These are phyloP conservation scores for Phacellophora camtschatica DNA, from an alignment of 30 jellyfish, hydroid and myxozoan genomes.

Conservation along the genomic window DNA sequence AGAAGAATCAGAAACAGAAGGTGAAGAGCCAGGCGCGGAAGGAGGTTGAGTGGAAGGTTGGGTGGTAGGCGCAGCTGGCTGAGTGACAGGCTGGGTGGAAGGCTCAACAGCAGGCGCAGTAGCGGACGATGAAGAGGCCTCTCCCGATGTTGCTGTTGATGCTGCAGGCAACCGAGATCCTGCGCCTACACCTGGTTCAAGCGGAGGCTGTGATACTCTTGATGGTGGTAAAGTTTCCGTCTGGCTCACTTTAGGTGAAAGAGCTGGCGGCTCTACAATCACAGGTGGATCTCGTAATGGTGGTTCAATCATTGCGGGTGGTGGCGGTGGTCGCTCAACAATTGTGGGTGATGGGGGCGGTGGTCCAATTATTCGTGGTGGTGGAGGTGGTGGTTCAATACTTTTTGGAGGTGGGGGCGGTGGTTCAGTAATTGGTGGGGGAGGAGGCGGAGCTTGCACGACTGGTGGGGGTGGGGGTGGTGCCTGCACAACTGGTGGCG, in stretches of 20 bases:
- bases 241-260: neutral
- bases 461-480: constrained; percentile 60
- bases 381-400: constrained; percentile 33
- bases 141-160: constrained; percentile 1
- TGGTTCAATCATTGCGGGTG: constrained; percentile 48
- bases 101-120: neutral
- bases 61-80: neutral
- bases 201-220: constrained; percentile 33
- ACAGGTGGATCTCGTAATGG: constrained; percentile 51
- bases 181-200: too few species aligned
- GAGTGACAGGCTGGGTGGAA: neutral
- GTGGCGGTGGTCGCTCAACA: constrained; percentile 58
- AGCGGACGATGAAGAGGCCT: neutral
- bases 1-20: neutral
- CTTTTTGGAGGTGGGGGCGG: constrained; percentile 54
- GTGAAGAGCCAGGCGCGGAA: neutral
- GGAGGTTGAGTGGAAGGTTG: neutral
- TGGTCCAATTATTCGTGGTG: neutral
- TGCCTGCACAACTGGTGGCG: constrained; percentile 44
- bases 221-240: neutral
- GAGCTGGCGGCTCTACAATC: constrained; percentile 9
- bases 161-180: constrained; percentile 13
- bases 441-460: constrained; percentile 64
- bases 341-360: constrained; percentile 46
- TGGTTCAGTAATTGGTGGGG: constrained; percentile 30